Percentiles rank a stretch among this genome's conserved stretches.
These are phyloP conservation scores for Drosophila novamexicana DNA, from an alignment of 1,140 invertebrate species.

Conservation along the genomic window DNA sequence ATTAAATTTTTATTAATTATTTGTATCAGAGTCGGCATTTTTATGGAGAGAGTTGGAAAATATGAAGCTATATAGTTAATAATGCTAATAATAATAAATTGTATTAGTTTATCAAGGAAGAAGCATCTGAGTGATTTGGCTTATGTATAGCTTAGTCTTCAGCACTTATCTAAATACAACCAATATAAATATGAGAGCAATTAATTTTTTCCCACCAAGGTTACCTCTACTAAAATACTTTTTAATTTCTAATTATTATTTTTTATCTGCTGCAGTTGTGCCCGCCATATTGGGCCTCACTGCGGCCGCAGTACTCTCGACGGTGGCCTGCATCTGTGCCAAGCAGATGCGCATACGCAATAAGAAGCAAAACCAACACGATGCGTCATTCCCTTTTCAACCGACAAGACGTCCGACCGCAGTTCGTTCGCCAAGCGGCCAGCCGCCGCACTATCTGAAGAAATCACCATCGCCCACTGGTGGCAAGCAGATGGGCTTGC, in stretches of 20 bases:
- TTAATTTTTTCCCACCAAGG: neutral
- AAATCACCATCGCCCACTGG: constrained; percentile 95
- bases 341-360: constrained; percentile 76
- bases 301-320: constrained; percentile 75
- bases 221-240: neutral
- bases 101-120: no score
- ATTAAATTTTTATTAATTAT: no score
- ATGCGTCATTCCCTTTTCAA: constrained; percentile 86
- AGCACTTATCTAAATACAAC: no score
- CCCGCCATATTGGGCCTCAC: constrained; percentile 80
- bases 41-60: no score
- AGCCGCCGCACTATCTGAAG: constrained; percentile 91
- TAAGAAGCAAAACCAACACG: constrained; percentile 80
- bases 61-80: no score
- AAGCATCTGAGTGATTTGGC: no score
- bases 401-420: constrained; percentile 86
- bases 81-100: no score
- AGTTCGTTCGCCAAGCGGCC: constrained; percentile 87
- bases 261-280: constrained; percentile 55
- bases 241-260: neutral
- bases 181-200: neutral
- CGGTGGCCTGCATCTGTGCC: constrained; percentile 79
- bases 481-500: constrained; percentile 85
- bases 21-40: no score
- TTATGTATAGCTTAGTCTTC: no score